phyloP scores from a whole-genome alignment of 2,113 vertebrate species.

The Rattus rattus region DNA sequence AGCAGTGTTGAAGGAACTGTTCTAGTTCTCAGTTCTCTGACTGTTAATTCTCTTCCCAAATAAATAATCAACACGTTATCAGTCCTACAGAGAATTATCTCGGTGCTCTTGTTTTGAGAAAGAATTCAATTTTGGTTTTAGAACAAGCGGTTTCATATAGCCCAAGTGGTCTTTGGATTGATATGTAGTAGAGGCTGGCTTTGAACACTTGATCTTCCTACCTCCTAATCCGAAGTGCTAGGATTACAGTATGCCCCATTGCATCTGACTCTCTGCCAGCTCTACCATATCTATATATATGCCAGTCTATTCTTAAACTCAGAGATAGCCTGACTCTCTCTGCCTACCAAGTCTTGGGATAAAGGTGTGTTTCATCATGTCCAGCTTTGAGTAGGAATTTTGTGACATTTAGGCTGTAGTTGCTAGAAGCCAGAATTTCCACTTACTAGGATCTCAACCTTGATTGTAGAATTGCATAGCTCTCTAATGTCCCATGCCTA shows the following conservation, averaged over 20 bases:
- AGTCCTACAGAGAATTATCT: background rate
- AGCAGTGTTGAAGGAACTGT: too few species aligned
- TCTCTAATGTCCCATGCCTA: background rate
- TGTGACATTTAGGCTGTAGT: background rate
- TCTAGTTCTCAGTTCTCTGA: background rate
- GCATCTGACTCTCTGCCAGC: background rate
- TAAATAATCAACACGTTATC: background rate
- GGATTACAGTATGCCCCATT: background rate
- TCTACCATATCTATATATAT: background rate
- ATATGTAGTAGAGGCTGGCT: background rate
- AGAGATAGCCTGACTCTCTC: background rate
- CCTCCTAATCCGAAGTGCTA: background rate
- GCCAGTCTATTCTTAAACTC: background rate
- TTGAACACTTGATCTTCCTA: background rate
- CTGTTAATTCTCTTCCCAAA: background rate
- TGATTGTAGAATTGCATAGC: too few species aligned
- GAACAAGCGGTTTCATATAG: too few species aligned
- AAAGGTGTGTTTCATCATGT: background rate
- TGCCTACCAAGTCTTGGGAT: background rate
- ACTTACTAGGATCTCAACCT: background rate
- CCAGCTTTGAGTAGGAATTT: background rate
- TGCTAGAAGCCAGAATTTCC: background rate
- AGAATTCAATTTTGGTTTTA: background rate
- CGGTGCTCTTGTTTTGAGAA: background rate
- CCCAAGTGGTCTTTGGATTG: background rate